phyloP scores from a whole-genome alignment of 1,140 invertebrate genomes.

The Vanessa atalanta region DNA sequence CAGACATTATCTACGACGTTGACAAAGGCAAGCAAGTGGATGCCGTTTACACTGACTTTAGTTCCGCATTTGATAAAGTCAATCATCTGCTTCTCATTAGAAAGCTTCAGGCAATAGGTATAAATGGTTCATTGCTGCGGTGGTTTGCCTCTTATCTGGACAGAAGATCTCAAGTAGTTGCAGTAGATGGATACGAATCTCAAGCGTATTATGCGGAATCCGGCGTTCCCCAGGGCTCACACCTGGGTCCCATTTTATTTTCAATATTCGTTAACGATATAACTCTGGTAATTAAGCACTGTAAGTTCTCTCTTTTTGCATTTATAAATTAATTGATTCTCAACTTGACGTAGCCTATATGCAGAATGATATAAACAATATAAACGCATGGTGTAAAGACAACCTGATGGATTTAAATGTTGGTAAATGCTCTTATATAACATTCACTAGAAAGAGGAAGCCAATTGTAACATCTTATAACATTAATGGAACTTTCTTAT shows the following conservation, averaged over 20 bases:
- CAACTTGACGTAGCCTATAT: slow-evolving; percentile 22
- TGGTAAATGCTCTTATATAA: slow-evolving; percentile 7
- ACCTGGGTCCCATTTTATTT: slow-evolving; percentile 58
- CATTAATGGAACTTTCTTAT: not conserved
- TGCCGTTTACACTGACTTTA: slow-evolving; percentile 38
- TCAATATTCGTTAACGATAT: slow-evolving; percentile 54
- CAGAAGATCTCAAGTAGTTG: slow-evolving; percentile 19
- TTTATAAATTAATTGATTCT: slow-evolving; percentile 33
- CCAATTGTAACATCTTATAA: slow-evolving; percentile 1
- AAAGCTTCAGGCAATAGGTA: slow-evolving; percentile 38
- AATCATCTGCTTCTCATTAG: slow-evolving; percentile 36
- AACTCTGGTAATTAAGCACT: slow-evolving; percentile 26
- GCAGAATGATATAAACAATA: slow-evolving; percentile 29
- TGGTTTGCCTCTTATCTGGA: slow-evolving; percentile 40
- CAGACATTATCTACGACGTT: not conserved
- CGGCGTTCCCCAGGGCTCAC: slow-evolving; percentile 1
- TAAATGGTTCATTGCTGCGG: slow-evolving; percentile 33
- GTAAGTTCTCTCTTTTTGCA: slow-evolving; percentile 36
- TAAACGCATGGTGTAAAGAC: slow-evolving; percentile 22
- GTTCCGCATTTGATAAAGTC: slow-evolving; percentile 44
- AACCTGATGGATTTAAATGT: slow-evolving; percentile 14
- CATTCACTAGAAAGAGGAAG: slow-evolving; percentile 3
- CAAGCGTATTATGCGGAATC: slow-evolving; percentile 26
- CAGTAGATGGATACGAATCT: slow-evolving; percentile 35
- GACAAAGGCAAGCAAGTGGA: slow-evolving; percentile 29